These are phyloP conservation scores for Sepiola atlantica DNA, from an alignment of 2,888 invertebrate genomes.

Conservation along the genomic window DNA sequence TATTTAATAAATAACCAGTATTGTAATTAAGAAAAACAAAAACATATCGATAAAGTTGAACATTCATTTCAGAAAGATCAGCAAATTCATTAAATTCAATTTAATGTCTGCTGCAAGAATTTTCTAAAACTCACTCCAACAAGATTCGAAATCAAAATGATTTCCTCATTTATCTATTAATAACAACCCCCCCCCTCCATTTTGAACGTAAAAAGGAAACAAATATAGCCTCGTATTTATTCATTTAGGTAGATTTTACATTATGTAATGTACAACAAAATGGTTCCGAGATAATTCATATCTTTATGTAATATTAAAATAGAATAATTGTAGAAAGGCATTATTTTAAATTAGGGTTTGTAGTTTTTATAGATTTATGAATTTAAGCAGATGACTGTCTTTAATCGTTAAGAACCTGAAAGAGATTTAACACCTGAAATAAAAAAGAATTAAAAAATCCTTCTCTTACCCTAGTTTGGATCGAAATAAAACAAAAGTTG, in stretches of 20 bases:
- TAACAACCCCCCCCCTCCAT: not conserved
- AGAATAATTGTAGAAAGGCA: not conserved
- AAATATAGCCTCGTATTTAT: not conserved
- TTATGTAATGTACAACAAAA: not conserved
- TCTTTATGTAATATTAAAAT: not conserved
- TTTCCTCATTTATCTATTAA: not conserved
- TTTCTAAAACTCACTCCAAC: not conserved
- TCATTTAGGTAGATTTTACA: not conserved
- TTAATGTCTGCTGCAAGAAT: not conserved
- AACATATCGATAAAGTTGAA: not conserved
- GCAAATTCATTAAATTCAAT: not conserved
- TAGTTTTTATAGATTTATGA: not conserved
- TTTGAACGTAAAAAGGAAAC: not conserved
- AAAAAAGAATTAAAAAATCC: not conserved
- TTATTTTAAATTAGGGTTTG: not conserved
- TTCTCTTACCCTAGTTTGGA: not conserved
- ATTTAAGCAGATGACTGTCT: not conserved
- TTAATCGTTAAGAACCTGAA: not conserved
- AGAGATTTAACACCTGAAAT: constrained; percentile 32
- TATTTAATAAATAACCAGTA: not conserved
- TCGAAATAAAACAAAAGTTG: not conserved
- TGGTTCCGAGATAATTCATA: not conserved
- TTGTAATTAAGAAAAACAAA: not conserved
- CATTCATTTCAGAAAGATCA: not conserved
- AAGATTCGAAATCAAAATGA: not conserved